phyloP scores from a whole-genome alignment of 2,888 invertebrate genomes.

The Yponomeuta evonymella region DNA sequence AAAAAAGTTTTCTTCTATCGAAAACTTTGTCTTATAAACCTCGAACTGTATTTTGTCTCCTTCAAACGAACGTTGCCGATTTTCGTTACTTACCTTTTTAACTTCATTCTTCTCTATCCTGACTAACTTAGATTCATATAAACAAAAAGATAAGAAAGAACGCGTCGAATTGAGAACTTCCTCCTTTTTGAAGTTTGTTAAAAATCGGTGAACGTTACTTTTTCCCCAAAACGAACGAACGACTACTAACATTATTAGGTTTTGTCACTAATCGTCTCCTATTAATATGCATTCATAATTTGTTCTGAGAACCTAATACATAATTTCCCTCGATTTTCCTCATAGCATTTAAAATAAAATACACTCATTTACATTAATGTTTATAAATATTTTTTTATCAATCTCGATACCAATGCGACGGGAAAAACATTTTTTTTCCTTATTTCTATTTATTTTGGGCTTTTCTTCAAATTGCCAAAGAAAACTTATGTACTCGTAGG shows the following conservation, averaged over 20 bases:
- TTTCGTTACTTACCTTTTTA: not conserved
- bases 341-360: not conserved
- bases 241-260: not conserved
- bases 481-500: not conserved
- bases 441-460: no score
- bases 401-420: no score
- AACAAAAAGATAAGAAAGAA: not conserved
- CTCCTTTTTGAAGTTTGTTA: no score
- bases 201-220: not conserved
- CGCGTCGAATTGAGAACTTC: no score
- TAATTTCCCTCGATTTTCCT: not conserved
- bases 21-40: not conserved
- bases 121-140: not conserved
- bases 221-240: not conserved
- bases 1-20: conserved; percentile 38
- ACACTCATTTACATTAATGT: not conserved
- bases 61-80: not conserved
- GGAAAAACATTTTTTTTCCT: no score
- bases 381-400: no score
- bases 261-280: not conserved
- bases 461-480: not conserved
- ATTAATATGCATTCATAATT: not conserved
- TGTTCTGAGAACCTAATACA: not conserved
- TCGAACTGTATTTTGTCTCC: not conserved
- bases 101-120: no score